Percentiles rank a stretch among this genome's conserved stretches.
Conservation (phyloP, 2,797 vertebrate genomes). For the Florisuga fusca region DNA sequence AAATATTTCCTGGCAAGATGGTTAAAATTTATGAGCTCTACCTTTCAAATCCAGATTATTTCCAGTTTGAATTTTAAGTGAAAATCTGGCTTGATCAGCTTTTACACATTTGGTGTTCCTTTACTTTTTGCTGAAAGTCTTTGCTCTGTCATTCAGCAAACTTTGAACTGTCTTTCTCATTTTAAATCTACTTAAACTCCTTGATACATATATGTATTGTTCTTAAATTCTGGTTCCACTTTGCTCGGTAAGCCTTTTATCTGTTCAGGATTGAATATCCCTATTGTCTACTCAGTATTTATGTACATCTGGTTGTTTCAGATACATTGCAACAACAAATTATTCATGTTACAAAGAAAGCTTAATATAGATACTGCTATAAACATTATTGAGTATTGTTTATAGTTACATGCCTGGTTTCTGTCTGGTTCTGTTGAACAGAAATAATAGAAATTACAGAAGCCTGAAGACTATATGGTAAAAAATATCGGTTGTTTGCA, state of each 20-base stretch:
- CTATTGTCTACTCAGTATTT: not conserved
- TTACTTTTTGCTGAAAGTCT: not conserved
- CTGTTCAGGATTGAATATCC: not conserved
- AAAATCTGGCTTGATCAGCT: not conserved
- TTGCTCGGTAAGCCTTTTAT: not conserved
- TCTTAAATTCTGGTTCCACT: not conserved
- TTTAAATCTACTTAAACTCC: slow-evolving; percentile 6
- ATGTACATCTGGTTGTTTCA: slow-evolving; percentile 13
- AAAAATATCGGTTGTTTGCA: slow-evolving; percentile 3
- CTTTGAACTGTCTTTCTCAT: not conserved
- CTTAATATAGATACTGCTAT: not conserved
- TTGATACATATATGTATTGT: not conserved
- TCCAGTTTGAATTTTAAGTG: not conserved
- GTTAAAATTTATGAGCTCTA: not conserved
- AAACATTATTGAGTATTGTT: slow-evolving; percentile 20
- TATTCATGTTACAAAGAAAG: not conserved
- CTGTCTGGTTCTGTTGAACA: slow-evolving; percentile 16
- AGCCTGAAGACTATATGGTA: not conserved
- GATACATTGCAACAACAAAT: slow-evolving; percentile 17
- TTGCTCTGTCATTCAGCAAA: not conserved
- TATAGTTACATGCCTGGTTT: not conserved
- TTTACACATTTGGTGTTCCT: not conserved
- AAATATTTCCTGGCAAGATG: not conserved
- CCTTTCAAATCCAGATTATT: not conserved
- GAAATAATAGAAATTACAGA: slow-evolving; percentile 29